Evolutionary conservation across 2,888 invertebrate species (phyloP).

Genomic region (Chaitophorus viminalis): DNA sequence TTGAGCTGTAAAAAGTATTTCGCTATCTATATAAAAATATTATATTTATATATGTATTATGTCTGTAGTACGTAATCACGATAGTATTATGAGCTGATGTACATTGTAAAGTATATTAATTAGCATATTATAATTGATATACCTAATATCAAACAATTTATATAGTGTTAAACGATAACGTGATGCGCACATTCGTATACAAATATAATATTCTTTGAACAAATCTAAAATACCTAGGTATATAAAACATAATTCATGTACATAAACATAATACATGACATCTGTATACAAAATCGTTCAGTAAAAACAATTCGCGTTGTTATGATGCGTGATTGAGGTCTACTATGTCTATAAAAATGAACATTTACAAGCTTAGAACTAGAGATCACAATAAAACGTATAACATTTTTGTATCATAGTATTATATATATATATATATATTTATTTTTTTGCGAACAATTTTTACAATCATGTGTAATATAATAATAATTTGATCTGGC

Average conservation of each 20-base stretch:
- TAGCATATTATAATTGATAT: neutral
- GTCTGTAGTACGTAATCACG: neutral
- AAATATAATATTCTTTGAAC: neutral
- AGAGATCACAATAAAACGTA: constrained; percentile 46
- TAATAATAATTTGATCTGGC: constrained; percentile 48
- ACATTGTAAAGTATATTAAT: neutral
- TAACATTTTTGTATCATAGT: constrained; percentile 18
- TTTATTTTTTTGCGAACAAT: neutral
- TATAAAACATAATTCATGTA: neutral
- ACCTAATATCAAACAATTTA: neutral
- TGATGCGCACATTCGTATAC: no score
- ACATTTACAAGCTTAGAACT: constrained; percentile 5
- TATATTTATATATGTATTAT: neutral
- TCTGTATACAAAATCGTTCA: neutral
- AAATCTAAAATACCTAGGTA: neutral
- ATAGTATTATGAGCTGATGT: constrained; percentile 18
- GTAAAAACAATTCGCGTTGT: neutral
- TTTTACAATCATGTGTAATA: neutral
- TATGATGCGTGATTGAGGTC: neutral
- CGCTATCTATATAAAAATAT: constrained; percentile 30
- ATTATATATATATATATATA: constrained; percentile 1
- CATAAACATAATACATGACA: neutral
- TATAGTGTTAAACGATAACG: neutral
- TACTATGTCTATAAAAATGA: constrained; percentile 36
- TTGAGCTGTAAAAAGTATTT: constrained; percentile 28